Evolutionary conservation across 2,888 invertebrate species (phyloP).

Genomic region (Carcina quercana): DNA sequence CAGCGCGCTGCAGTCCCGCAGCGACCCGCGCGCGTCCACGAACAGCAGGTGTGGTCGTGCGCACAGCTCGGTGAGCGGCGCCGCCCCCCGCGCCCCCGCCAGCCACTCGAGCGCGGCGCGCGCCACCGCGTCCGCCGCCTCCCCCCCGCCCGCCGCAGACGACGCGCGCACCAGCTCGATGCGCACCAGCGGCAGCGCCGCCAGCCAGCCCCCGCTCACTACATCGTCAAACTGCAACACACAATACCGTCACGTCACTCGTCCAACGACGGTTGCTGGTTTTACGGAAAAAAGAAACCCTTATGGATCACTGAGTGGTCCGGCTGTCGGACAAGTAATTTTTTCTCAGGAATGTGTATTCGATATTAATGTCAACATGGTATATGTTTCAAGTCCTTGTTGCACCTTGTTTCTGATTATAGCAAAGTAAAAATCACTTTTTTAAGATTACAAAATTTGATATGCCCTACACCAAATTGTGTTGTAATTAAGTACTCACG

Average conservation of each 20-base stretch:
- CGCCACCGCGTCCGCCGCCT: conserved; percentile 73
- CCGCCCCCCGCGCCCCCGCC: conserved; percentile 32
- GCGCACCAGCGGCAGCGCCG: conserved; percentile 78
- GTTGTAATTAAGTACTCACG: conserved; percentile 68
- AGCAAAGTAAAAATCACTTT: background rate
- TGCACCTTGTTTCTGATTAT: too few species aligned
- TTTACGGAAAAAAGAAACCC: too few species aligned
- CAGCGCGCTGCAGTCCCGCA: conserved; percentile 87
- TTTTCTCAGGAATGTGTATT: too few species aligned
- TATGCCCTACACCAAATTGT: background rate
- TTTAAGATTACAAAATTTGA: background rate
- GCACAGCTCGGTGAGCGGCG: conserved; percentile 50
- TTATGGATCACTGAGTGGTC: too few species aligned
- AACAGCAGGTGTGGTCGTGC: conserved; percentile 85
- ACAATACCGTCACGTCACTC: too few species aligned
- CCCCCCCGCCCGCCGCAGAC: conserved; percentile 77
- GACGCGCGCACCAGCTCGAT: conserved; percentile 85
- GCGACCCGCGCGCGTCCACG: conserved; percentile 81
- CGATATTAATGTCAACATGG: too few species aligned
- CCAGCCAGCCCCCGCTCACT: conserved; percentile 76
- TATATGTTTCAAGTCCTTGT: background rate
- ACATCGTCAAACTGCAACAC: conserved; percentile 76
- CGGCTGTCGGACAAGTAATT: too few species aligned
- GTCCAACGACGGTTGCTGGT: too few species aligned
- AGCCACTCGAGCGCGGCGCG: conserved; percentile 79